These are phyloP conservation scores for Aphrophora alni DNA, from an alignment of 2,888 invertebrate genomes.

Conservation along the genomic window DNA sequence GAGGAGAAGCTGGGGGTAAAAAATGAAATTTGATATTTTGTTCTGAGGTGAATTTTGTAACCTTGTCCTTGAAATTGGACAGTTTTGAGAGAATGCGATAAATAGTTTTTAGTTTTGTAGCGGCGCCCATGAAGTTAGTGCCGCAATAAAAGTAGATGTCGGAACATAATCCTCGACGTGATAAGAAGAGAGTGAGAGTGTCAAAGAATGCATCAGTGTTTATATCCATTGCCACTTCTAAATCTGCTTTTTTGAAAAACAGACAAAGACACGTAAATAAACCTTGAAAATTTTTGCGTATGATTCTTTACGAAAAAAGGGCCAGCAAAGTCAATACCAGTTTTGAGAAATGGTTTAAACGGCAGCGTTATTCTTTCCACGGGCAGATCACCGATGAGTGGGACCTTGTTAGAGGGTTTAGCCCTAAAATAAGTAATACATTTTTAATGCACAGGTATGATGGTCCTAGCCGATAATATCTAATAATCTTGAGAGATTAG, in stretches of 20 bases:
- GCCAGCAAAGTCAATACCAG: slow-evolving; percentile 22
- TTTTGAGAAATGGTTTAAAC: slow-evolving; percentile 14
- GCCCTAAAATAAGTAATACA: slow-evolving; percentile 17
- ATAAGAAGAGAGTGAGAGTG: no score
- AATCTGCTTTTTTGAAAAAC: slow-evolving; percentile 51
- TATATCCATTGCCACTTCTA: slow-evolving; percentile 44
- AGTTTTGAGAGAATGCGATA: no score
- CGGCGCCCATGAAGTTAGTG: no score
- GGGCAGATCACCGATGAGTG: slow-evolving; percentile 28
- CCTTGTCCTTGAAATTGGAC: no score
- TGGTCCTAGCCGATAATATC: slow-evolving; percentile 4
- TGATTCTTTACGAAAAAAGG: slow-evolving; percentile 26
- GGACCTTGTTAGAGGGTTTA: neutral
- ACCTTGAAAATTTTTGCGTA: slow-evolving; percentile 33
- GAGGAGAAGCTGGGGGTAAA: slow-evolving; percentile 42
- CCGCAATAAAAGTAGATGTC: no score
- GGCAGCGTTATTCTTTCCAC: slow-evolving; percentile 11
- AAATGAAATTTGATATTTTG: neutral
- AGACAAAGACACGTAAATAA: slow-evolving; percentile 51
- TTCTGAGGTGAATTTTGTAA: no score
- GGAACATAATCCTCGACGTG: no score
- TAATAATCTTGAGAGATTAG: slow-evolving; percentile 2
- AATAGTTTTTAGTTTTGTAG: no score
- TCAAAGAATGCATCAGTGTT: no score
- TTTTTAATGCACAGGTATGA: neutral